Conservation (phyloP, 53 echinoderm and acorn worm genomes). For the Astropecten irregularis region DNA sequence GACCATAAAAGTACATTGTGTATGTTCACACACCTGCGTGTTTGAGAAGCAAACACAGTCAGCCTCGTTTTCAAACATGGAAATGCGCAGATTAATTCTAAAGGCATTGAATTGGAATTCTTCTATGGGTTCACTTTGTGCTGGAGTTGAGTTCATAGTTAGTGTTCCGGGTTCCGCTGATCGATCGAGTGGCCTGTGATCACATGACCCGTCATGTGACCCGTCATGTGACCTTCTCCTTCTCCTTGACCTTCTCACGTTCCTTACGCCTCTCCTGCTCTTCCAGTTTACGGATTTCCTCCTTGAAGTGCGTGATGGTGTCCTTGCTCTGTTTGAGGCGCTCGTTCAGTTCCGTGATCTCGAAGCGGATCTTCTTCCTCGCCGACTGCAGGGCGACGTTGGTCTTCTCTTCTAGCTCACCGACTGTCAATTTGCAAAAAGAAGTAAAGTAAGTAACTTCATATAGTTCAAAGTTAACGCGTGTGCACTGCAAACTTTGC, state of each 20-base stretch:
- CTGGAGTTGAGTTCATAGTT: too few species aligned
- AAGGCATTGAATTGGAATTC: too few species aligned
- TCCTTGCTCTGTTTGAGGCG: constrained; percentile 97
- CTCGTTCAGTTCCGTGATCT: constrained; percentile 96
- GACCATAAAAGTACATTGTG: too few species aligned
- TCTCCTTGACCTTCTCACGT: constrained; percentile 49
- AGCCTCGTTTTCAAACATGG: too few species aligned
- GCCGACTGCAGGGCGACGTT: constrained; percentile 86
- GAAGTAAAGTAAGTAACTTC: background rate
- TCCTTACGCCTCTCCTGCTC: constrained; percentile 82
- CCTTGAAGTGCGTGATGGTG: constrained; percentile 92
- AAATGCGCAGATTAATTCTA: too few species aligned
- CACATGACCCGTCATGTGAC: background rate
- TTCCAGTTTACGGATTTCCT: constrained; percentile 92
- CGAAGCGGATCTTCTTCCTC: constrained; percentile 90
- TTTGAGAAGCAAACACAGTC: too few species aligned
- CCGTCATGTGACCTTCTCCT: constrained; percentile 50
- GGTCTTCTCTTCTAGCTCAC: constrained; percentile 84
- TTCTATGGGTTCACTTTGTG: too few species aligned
- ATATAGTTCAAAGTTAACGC: too few species aligned
- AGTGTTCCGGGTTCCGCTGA: too few species aligned
- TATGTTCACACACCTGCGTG: too few species aligned
- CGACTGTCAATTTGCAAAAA: constrained; percentile 55
- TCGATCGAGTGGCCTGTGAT: too few species aligned
- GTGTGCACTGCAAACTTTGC: too few species aligned